Evolutionary conservation across 1,140 invertebrate species (phyloP), one percentile per base, ranked within the genome.

Genomic region (Aphelenchoides avenae): DNA sequence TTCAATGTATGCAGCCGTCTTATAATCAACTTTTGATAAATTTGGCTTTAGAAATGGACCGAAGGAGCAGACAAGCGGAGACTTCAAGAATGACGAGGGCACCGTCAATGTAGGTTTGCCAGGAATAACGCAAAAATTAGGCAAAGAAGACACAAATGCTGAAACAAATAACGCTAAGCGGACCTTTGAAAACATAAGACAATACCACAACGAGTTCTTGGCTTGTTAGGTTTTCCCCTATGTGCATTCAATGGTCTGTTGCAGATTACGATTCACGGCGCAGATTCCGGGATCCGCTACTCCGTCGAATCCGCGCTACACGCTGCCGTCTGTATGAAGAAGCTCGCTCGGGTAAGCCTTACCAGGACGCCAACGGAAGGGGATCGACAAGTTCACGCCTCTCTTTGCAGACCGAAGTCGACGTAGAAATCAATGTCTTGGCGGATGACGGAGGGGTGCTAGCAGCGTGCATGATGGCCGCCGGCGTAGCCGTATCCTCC

Each of bases 341-440:
- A 60, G 26, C 39, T 58, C 22, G 56, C 57, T 26, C 15, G 55
- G 20, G 57, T 58, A 3, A 33, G 42, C 20, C 26, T n/a, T n/a
- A n/a, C n/a, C n/a, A n/a, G n/a, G n/a, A n/a, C n/a, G n/a, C n/a
- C 58, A n/a, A 26, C 3, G 24, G 24, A 39, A 3, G 3, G 31
- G 2, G 11, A 11, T 18, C 29, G 9, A 29, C 22, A n/a, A 26
- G 5, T 57, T 9, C 30, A 18, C 33, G 29, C 36, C 5, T 33
- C 0, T 57, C 26, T 47, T 11, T 46, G 29, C n/a, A 65, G 63
- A 54, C 66, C 18, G 65, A 65, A 52, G 34, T 67, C 30, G 53
- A 67, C 15, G 39, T 65, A 22, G 60, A 68, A n/a, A 30, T 65
- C 11, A 65, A 69, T 20, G 63, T 70, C 24, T n/a, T 65, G 22